Percentiles rank a stretch among this genome's conserved stretches.
Evolutionary conservation across 2,888 invertebrate genomes (phyloP).

Genomic region (Eledona agricola): DNA sequence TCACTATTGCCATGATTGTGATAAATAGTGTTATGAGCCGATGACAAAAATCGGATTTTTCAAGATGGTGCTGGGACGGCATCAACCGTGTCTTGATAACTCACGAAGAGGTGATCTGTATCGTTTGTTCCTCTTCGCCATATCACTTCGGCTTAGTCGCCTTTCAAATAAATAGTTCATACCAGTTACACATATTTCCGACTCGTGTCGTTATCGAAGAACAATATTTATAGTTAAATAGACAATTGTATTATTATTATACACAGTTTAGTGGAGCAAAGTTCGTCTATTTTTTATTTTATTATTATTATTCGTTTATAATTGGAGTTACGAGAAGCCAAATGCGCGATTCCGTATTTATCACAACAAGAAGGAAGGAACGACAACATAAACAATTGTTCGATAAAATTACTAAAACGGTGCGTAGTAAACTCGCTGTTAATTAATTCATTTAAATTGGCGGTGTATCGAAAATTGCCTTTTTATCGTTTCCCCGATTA

Average conservation of each 20-base stretch:
- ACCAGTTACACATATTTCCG: constrained; percentile 2
- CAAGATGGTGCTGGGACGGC: not conserved
- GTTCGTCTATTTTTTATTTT: constrained; percentile 10
- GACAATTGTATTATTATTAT: constrained; percentile 19
- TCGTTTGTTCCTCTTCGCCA: no score
- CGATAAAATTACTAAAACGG: no score
- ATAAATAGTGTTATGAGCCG: constrained; percentile 25
- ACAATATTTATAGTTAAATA: constrained; percentile 21
- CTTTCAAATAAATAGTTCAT: constrained; percentile 1
- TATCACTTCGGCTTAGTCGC: no score
- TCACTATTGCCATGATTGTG: constrained; percentile 36
- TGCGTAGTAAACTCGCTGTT: no score
- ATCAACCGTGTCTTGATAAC: constrained; percentile 1
- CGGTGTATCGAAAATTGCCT: no score
- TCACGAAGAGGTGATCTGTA: not conserved
- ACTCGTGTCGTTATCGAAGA: constrained; percentile 15
- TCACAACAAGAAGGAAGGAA: no score
- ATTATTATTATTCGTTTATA: no score
- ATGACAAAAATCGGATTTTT: constrained; percentile 12
- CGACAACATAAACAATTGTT: no score
- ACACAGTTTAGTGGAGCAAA: constrained; percentile 6
- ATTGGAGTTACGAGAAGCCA: no score
- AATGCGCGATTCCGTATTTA: not conserved
- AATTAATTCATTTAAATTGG: no score
- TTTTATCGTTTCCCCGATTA: no score